Evolutionary conservation across 2,113 vertebrate genomes (phyloP).

Genomic region (Myotis lucifugus): DNA sequence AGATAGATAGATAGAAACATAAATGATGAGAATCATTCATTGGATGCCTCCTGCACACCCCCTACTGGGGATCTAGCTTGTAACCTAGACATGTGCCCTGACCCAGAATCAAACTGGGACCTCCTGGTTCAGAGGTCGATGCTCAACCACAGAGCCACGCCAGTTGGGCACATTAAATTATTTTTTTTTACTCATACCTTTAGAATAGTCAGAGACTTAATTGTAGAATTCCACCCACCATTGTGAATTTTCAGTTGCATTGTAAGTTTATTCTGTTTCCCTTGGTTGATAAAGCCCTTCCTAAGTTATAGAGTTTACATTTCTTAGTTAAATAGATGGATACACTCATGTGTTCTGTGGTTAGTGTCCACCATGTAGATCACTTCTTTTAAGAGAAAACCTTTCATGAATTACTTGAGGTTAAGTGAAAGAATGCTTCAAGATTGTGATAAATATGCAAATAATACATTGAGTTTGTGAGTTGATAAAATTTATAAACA

Average conservation of each 20-base stretch:
- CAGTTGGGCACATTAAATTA: not conserved
- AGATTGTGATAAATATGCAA: conserved; percentile 11
- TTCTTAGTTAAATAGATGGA: conserved; percentile 10
- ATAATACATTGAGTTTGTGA: conserved; percentile 40
- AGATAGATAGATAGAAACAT: not conserved
- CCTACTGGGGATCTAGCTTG: not conserved
- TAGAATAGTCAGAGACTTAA: not conserved
- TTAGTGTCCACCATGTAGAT: not conserved
- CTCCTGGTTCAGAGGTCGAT: not conserved
- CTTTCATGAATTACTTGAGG: conserved; percentile 17
- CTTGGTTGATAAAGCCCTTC: not conserved
- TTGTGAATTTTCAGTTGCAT: conserved; percentile 29
- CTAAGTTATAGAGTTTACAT: conserved; percentile 28
- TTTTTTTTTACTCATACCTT: not conserved
- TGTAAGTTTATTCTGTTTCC: not conserved
- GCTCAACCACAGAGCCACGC: not conserved
- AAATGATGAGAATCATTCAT: not conserved
- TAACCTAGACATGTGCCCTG: not conserved
- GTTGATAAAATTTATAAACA: not conserved
- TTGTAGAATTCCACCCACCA: not conserved
- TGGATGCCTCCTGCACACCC: not conserved
- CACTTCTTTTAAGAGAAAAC: not conserved
- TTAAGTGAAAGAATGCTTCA: conserved; percentile 35
- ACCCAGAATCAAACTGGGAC: not conserved
- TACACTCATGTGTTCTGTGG: not conserved